Evolutionary conservation across 2,888 invertebrate species (phyloP).

Genomic region (Pemphredon lugubris): DNA sequence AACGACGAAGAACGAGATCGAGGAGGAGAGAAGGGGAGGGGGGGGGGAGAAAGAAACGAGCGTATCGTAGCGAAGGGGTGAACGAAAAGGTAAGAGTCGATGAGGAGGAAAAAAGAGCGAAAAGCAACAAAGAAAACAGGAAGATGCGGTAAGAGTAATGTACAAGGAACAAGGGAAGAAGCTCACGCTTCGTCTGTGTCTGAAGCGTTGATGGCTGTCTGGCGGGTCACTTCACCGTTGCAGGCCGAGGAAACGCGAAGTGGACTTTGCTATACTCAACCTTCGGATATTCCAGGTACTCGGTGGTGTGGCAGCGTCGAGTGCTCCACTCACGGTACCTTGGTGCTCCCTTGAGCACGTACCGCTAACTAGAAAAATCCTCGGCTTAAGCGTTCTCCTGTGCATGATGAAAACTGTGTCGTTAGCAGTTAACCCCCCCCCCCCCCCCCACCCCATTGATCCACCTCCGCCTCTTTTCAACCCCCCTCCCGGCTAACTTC

Average conservation of each 20-base stretch:
- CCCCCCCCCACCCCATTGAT: conserved; percentile 14
- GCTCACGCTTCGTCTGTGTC: conserved; percentile 33
- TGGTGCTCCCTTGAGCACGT: conserved; percentile 69
- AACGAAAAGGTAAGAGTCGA: neutral
- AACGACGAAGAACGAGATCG: neutral
- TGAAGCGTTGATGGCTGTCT: conserved; percentile 76
- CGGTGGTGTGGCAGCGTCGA: conserved; percentile 45
- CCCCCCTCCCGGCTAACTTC: neutral
- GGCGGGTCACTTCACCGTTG: conserved; percentile 78
- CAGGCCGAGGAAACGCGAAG: conserved; percentile 70
- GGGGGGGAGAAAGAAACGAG: neutral
- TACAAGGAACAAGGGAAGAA: conserved; percentile 17
- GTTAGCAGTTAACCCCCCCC: conserved; percentile 67
- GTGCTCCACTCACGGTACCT: conserved; percentile 33
- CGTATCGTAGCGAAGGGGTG: too few species aligned
- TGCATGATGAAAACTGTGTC: conserved; percentile 70
- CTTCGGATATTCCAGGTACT: conserved; percentile 65
- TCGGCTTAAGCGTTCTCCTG: conserved; percentile 62
- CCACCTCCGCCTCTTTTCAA: conserved; percentile 1
- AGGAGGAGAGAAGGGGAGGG: neutral
- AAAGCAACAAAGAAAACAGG: too few species aligned
- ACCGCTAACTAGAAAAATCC: conserved; percentile 71
- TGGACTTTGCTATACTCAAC: conserved; percentile 63
- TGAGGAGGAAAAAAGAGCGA: neutral
- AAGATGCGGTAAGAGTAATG: neutral